Base-by-base conservation (phyloP, 2,888 invertebrate genomes). In the Lycocerus yunnanus region DNA sequence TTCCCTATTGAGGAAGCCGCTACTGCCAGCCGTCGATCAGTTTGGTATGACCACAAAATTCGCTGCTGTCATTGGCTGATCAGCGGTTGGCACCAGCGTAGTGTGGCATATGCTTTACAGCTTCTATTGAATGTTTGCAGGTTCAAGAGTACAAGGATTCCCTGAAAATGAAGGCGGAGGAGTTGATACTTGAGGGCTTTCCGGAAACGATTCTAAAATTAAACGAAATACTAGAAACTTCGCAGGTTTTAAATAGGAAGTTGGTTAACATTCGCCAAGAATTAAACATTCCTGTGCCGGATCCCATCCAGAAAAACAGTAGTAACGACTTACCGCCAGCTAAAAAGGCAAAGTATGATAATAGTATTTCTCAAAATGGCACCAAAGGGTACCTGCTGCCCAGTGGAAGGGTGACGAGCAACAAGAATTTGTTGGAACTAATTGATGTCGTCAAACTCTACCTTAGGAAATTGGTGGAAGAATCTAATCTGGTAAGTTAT, bases 371-470 rank as follows among this genome's bases (percentile, higher is more conserved):
- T 5, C 83, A 84, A 70, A 85, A 88, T 77, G 94, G 93, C 76
- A 92, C 93, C 15, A 92, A 92, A 86, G 95, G 96, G 1, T 89
- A 95, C 89, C 91, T 93, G 4, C 88, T 98, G 81, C 94, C 96
- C 0, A 91, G 90, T 81, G 98, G 98, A n/a, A 88, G 93, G 0
- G 95, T 97, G 75, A 93, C 94, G 6, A 95, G 94, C 85, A 99
- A 99, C 88, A 92, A 93, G 84, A 92, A 94, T 76, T 91, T 99
- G 66, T 92, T 94, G 83, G 95, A 95, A 81, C 91, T 98, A 85
- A 95, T 98, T 79, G 93, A 94, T 86, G 91, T 95, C 81, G 95
- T 98, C n/a, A 98, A 99, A 85, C 99, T 98, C 61, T 94, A 96
- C 83, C 97, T 98, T 83, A 91, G 97, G 81, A 95, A 97, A 86